phyloP scores from a whole-genome alignment of 2,797 vertebrate species.

The Astyanax mexicanus region DNA sequence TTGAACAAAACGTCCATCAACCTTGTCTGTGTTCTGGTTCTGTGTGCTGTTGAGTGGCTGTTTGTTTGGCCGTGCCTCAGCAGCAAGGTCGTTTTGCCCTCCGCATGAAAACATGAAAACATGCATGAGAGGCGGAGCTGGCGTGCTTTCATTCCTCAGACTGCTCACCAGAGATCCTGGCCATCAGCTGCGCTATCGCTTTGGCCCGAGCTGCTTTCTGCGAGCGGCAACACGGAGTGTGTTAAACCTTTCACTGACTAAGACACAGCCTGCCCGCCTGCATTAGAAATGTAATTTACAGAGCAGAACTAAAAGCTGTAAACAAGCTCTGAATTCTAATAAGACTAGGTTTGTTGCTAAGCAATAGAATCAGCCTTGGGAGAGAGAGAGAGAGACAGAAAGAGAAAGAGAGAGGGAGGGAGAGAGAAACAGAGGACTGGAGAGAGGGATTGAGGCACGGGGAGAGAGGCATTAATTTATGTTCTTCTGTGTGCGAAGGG shows the following conservation, averaged over 20 bases:
- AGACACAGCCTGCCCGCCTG: constrained; percentile 71
- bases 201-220: constrained; percentile 55
- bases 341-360: constrained; percentile 86
- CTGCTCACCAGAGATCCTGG: constrained; percentile 49
- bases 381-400: constrained; percentile 52
- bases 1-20: not conserved
- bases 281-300: constrained; percentile 88
- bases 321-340: constrained; percentile 89
- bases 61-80: constrained; percentile 28
- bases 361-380: constrained; percentile 79
- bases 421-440: no score
- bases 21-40: constrained; percentile 12
- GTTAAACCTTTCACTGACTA: constrained; percentile 63
- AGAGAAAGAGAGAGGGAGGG: constrained; percentile 42
- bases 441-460: constrained; percentile 29
- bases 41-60: constrained; percentile 6
- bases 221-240: constrained; percentile 67
- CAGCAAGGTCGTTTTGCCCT: constrained; percentile 46
- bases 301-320: constrained; percentile 86
- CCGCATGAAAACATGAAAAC: constrained; percentile 42
- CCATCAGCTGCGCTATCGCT: constrained; percentile 52
- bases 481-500: constrained; percentile 70
- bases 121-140: constrained; percentile 21
- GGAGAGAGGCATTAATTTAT: constrained; percentile 67
- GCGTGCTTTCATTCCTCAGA: constrained; percentile 43